Evolutionary conservation across 2,113 vertebrate genomes (phyloP).

Genomic region (Irena cyanogastra): DNA sequence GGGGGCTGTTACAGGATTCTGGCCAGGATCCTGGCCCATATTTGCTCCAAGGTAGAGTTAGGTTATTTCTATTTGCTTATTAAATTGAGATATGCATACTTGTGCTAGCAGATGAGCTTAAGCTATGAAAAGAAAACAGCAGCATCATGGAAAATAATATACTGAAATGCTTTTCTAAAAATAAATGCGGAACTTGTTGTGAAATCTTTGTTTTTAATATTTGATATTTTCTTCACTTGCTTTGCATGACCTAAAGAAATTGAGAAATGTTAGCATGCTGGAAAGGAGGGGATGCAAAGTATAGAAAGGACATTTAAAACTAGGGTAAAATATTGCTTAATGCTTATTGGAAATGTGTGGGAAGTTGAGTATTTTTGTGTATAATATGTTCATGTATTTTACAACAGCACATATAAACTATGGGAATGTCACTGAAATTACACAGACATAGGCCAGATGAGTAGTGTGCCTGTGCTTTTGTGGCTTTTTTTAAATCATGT

Average conservation of each 20-base stretch:
- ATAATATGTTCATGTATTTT: conserved; percentile 24
- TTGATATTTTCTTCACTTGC: neutral
- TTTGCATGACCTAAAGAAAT: neutral
- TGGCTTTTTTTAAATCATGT: neutral
- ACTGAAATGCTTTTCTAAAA: neutral
- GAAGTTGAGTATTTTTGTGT: conserved; percentile 40
- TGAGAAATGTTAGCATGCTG: neutral
- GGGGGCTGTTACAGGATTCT: neutral
- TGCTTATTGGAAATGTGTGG: conserved; percentile 13
- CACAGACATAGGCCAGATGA: conserved; percentile 33
- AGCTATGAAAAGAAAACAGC: neutral
- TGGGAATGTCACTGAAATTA: neutral
- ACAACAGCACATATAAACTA: neutral
- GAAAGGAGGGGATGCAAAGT: neutral
- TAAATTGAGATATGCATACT: neutral
- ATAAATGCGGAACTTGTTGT: neutral
- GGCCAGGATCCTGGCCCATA: neutral
- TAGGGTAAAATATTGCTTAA: neutral
- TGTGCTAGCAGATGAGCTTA: neutral
- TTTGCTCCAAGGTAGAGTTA: neutral
- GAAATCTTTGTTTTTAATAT: neutral
- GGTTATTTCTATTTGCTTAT: neutral
- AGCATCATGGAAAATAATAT: neutral
- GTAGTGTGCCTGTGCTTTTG: neutral
- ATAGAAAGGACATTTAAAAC: neutral